Evolutionary conservation across 2,113 vertebrate genomes (phyloP), one percentile per base, ranked within the genome.

Genomic region (Spizaetus ornatus): DNA sequence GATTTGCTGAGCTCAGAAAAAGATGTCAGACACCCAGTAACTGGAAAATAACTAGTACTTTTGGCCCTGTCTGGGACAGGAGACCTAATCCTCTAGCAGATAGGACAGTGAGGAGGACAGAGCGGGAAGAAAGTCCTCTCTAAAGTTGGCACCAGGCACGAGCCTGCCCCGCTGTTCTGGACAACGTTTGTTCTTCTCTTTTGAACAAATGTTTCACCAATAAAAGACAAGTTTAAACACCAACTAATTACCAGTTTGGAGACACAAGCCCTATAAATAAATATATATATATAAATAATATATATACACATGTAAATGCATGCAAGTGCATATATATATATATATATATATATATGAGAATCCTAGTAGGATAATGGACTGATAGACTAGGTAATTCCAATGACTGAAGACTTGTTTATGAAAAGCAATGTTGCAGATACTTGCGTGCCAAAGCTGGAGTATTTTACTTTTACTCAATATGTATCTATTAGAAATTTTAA

Each of bases 51-150:
- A 27, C 40, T 13, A 23, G 40, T 36, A 23, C 69, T 45, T 43
- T 7, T 23, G 36, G 43, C 52, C 23, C 16, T n/a, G 42, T 5
- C 22, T 29, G 58, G 36, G 58, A 42, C 16, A 16, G 76, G 48
- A 47, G 19, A 29, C 12, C 19, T 8, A 3, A 36, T 19, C 65
- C 56, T 45, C 56, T 8, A 18, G 34, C 40, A 47, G 56, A 16
- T 1, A 5, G 1, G 17, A 21, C 38, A 7, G 1, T 0, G 3
- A 22, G 48, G 56, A 40, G 48, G 26, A 14, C 16, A 6, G 16
- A 11, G 31, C 5, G 9, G 34, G 6, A 29, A 48, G 25, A 31
- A 29, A 16, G 27, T 15, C 13, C 21, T 11, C 34, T 25, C 34
- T 23, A 13, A 32, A 42, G 59, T 52, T 40, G 43, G 71, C 0